Percentiles rank a stretch among this genome's conserved stretches.
Evolutionary conservation across 2,797 vertebrate genomes (phyloP).

Genomic region (Morelia viridis): DNA sequence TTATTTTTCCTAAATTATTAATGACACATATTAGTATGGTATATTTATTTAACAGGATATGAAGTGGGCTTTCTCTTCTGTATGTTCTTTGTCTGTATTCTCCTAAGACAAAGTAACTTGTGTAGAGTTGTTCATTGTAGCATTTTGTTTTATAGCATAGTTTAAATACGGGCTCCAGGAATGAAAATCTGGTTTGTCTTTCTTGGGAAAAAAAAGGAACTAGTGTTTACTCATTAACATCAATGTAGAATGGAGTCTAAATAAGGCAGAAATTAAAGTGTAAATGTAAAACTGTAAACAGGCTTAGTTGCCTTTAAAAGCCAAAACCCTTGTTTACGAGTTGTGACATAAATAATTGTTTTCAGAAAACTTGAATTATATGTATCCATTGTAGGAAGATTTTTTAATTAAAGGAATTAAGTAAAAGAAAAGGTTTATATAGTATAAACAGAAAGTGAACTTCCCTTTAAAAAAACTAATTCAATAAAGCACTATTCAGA

Average conservation of each 20-base stretch:
- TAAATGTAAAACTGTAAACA: background rate
- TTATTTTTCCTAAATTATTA: background rate
- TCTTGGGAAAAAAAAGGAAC: background rate
- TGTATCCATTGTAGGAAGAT: background rate
- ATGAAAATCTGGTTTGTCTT: background rate
- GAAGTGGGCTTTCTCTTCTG: background rate
- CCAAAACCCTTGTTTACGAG: background rate
- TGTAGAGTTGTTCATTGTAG: background rate
- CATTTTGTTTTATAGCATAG: background rate
- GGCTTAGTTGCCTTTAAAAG: background rate
- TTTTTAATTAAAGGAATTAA: background rate
- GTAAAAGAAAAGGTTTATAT: constrained; percentile 8
- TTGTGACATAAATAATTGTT: constrained; percentile 15
- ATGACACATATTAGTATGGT: background rate
- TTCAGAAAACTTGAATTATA: accelerated
- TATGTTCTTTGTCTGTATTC: background rate
- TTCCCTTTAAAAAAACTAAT: background rate
- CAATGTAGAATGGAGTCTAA: background rate
- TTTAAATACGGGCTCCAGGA: background rate
- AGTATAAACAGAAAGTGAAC: background rate
- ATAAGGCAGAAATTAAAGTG: background rate
- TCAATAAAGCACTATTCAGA: background rate
- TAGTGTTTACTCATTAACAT: background rate
- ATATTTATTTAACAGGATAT: background rate
- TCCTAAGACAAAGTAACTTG: background rate